Base-by-base conservation (phyloP, 2,888 invertebrate genomes). In the Oegoconia quadripuncta region DNA sequence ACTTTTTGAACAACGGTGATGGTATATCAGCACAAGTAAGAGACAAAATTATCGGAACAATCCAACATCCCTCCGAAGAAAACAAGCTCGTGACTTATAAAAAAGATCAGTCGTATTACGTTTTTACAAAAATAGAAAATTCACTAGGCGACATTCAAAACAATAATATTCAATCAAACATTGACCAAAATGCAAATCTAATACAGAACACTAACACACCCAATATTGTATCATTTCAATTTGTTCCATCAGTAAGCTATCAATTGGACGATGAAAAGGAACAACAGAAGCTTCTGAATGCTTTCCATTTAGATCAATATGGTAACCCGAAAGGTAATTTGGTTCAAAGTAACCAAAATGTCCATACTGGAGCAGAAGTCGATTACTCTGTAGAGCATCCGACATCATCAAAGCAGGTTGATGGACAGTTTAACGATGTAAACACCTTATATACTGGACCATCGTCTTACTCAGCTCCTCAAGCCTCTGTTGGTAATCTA, bases 391-490 rank as follows among this genome's bases (percentile, higher is more conserved):
- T 78, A 13, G 63, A 74, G 35, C 76, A 78, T 43, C 64, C 74
- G 1, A 48, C 51, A 33, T 52, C 69, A 18, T 42, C 38, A 13
- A 64, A 64, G 46, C 63, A 64, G 42, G 44, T 54, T 22, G 55
- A 54, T 8, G 43, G 48, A 18, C 52, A 56, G 41, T 46, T 52
- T 22, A 63, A 58, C 41, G 59, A 51, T 37, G 41, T 71, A 7
- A 69, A 61, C 45, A 58, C 57, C 12, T 43, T 81, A 12, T 87
- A 86, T 39, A 59, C 67, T 31, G 86, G 84, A 0, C 83, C 81
- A 4, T 82, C 83, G n/a, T 86, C 87, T 1, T 87, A 86, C 42
- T 78, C 65, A 0, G 81, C 82, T 23, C 81, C 84, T 12, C 86
- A 86, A 47, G 64, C 71, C 3, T 81, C 82, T 23, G 64, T 84